Percentiles rank a stretch among this genome's conserved stretches.
Evolutionary conservation across 2,888 invertebrate species (phyloP).

Genomic region (Pyrrhia umbra): DNA sequence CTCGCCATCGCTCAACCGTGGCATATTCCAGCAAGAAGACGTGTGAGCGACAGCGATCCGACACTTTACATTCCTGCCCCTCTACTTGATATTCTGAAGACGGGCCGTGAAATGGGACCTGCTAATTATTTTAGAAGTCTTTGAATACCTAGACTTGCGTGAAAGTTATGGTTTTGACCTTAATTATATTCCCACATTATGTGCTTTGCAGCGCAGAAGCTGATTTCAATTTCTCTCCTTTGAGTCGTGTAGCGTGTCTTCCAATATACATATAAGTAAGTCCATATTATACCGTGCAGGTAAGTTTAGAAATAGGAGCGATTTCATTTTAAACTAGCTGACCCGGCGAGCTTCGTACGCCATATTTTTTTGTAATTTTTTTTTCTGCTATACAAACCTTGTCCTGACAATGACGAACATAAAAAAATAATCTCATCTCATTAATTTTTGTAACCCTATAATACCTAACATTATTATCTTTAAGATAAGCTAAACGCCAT

Average conservation of each 20-base stretch:
- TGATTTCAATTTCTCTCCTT: not conserved
- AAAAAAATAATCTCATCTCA: not conserved
- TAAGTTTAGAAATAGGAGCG: too few relatives aligned
- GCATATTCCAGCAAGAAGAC: constrained; percentile 14
- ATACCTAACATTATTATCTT: not conserved
- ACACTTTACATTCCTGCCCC: constrained; percentile 26
- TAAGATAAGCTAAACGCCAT: not conserved
- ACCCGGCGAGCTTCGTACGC: too few relatives aligned
- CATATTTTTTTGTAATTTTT: too few relatives aligned
- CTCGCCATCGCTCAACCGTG: constrained; percentile 6
- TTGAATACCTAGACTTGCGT: not conserved
- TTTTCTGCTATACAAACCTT: too few relatives aligned
- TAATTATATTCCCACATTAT: constrained; percentile 9
- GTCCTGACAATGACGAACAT: too few relatives aligned
- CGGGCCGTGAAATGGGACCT: constrained; percentile 23
- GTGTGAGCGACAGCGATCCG: constrained; percentile 36
- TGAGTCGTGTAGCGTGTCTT: not conserved
- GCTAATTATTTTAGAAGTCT: constrained; percentile 37
- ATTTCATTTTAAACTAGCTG: too few relatives aligned
- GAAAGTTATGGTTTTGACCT: not conserved
- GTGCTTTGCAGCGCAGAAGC: not conserved
- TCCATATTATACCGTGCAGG: not conserved
- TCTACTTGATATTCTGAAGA: constrained; percentile 24
- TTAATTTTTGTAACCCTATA: not conserved
- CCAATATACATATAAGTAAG: not conserved